Percentiles rank a stretch among this genome's conserved stretches.
Evolutionary conservation across 2,888 invertebrate genomes (phyloP).

Genomic region (Eilema caniola): DNA sequence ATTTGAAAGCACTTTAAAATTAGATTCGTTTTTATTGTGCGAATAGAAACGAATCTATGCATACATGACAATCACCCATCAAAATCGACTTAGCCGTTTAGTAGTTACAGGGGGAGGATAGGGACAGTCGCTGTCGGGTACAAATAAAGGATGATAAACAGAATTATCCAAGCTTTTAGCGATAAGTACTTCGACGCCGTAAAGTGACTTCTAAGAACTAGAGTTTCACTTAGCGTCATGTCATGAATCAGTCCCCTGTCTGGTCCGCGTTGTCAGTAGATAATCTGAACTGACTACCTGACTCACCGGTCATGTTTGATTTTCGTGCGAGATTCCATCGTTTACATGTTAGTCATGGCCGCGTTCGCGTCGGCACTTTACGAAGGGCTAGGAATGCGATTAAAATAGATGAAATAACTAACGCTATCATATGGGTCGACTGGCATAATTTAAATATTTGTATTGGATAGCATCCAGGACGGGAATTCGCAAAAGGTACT

Average conservation of each 20-base stretch:
- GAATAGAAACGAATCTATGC: not conserved
- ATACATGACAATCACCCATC: not conserved
- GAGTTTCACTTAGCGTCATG: constrained; percentile 36
- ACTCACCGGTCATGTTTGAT: constrained; percentile 57
- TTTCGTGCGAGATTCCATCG: constrained; percentile 58
- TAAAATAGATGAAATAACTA: constrained; percentile 38
- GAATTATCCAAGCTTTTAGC: constrained; percentile 5
- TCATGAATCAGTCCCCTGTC: constrained; percentile 42
- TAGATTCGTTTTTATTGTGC: not conserved
- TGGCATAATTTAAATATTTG: not conserved
- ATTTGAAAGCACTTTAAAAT: not conserved
- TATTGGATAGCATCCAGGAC: constrained; percentile 1
- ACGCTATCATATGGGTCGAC: not conserved
- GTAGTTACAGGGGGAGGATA: not conserved
- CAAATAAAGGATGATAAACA: constrained; percentile 2
- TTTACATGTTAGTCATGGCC: constrained; percentile 60
- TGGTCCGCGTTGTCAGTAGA: constrained; percentile 31
- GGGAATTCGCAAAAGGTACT: not conserved
- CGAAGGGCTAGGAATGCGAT: constrained; percentile 48
- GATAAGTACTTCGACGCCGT: not conserved
- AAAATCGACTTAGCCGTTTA: not conserved
- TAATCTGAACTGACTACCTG: constrained; percentile 63
- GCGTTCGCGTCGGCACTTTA: constrained; percentile 36
- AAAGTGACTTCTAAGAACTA: constrained; percentile 16
- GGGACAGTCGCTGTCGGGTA: not conserved